These are phyloP conservation scores for Ivindomyrus marchei DNA, from an alignment of 2,113 vertebrate genomes.

Conservation along the genomic window DNA sequence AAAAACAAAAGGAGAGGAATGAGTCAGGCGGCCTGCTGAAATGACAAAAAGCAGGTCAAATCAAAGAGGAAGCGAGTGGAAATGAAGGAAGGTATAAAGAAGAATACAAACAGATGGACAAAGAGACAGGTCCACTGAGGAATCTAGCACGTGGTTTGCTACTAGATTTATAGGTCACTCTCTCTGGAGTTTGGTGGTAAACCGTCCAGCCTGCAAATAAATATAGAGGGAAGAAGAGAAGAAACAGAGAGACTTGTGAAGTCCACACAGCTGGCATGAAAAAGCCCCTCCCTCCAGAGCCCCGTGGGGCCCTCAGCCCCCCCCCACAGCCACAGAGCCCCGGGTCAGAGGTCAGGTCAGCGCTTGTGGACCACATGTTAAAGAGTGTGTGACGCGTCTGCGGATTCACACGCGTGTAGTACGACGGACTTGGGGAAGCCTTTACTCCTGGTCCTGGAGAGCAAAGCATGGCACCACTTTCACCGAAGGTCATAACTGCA, in stretches of 20 bases:
- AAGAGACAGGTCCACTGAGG: constrained; percentile 99
- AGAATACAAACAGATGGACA: constrained; percentile 86
- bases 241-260: constrained; percentile 78
- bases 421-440: neutral
- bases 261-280: constrained; percentile 60
- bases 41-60: constrained; percentile 38
- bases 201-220: constrained; percentile 96
- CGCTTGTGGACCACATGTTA: constrained; percentile 15
- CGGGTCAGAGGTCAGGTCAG: constrained; percentile 31
- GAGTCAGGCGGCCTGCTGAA: constrained; percentile 19
- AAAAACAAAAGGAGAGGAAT: constrained; percentile 15
- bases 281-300: constrained; percentile 51
- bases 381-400: neutral
- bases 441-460: constrained; percentile 1
- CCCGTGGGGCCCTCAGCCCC: constrained; percentile 21
- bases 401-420: too few relatives aligned
- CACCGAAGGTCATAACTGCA: neutral
- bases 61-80: constrained; percentile 37
- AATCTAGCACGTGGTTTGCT: constrained; percentile 99
- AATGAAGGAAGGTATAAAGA: constrained; percentile 57
- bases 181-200: constrained; percentile 93
- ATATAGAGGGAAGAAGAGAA: constrained; percentile 85
- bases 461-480: neutral
- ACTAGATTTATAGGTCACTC: constrained; percentile 98
- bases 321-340: neutral